Conservation (phyloP, 1,140 invertebrate genomes). For the Achatina immaculata region DNA sequence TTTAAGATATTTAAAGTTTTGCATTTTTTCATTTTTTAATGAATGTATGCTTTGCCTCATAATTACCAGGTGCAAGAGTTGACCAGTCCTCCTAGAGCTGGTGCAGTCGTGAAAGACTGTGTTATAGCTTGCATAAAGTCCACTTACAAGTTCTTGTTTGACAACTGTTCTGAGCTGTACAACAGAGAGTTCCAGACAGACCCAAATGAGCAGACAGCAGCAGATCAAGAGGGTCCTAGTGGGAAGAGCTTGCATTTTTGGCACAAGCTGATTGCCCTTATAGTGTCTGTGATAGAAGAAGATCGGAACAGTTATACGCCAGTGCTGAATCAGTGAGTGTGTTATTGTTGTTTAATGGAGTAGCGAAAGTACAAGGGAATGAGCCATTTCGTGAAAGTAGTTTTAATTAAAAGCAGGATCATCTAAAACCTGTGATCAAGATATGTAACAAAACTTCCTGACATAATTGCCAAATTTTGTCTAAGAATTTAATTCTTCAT, state of each 20-base stretch:
- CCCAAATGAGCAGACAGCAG: constrained; percentile 53
- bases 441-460: no score
- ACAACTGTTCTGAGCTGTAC: constrained; percentile 97
- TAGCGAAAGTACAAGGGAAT: no score
- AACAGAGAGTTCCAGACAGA: constrained; percentile 89
- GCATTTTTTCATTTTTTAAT: no score
- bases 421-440: no score
- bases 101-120: constrained; percentile 98
- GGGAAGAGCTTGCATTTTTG: constrained; percentile 91
- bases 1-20: no score
- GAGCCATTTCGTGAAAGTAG: no score
- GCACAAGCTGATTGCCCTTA: constrained; percentile 97
- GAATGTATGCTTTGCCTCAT: no score
- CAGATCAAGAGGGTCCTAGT: constrained; percentile 62
- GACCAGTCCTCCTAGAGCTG: constrained; percentile 95
- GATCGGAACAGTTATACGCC: constrained; percentile 98
- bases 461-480: no score
- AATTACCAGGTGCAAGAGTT: constrained; percentile 93
- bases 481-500: no score
- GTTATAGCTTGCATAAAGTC: constrained; percentile 97
- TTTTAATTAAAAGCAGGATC: no score
- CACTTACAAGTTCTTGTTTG: constrained; percentile 98
- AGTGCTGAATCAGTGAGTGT: constrained; percentile 92
- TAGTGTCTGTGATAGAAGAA: constrained; percentile 98
- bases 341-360: no score